Conservation (phyloP, 2,888 invertebrate species). For the Heliconius aoede region DNA sequence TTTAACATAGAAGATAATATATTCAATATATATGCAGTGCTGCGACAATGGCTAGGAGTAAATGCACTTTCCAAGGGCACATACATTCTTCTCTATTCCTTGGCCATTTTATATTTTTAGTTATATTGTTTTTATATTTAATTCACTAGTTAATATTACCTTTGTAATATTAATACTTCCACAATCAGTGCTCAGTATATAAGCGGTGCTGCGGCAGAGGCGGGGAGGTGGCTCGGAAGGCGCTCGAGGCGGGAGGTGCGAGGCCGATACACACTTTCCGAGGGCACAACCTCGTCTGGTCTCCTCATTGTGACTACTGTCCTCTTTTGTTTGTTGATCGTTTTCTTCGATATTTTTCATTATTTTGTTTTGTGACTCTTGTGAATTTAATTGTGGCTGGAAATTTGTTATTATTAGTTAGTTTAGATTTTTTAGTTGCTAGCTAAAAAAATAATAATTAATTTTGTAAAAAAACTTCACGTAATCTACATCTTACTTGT, state of each 20-base stretch:
- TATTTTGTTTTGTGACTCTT: not conserved
- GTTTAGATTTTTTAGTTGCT: no score
- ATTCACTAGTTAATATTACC: constrained; percentile 54
- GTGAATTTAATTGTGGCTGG: not conserved
- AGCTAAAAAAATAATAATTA: no score
- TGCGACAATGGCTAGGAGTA: no score
- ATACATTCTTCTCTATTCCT: no score
- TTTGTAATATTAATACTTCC: constrained; percentile 71
- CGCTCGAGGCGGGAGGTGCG: constrained; percentile 50
- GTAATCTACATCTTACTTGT: no score
- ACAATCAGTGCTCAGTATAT: constrained; percentile 68
- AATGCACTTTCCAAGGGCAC: no score
- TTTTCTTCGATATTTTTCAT: not conserved
- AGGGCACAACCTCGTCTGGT: constrained; percentile 55
- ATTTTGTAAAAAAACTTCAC: no score
- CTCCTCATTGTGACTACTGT: constrained; percentile 31
- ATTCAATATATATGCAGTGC: no score
- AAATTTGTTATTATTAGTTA: not conserved
- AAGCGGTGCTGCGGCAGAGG: constrained; percentile 56
- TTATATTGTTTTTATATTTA: no score
- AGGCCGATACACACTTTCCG: constrained; percentile 79
- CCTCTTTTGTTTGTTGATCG: not conserved
- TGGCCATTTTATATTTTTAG: no score
- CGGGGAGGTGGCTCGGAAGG: constrained; percentile 42
- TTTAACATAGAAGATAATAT: no score